Conservation (phyloP, 2,888 invertebrate genomes). For the Chymomyza amoena region DNA sequence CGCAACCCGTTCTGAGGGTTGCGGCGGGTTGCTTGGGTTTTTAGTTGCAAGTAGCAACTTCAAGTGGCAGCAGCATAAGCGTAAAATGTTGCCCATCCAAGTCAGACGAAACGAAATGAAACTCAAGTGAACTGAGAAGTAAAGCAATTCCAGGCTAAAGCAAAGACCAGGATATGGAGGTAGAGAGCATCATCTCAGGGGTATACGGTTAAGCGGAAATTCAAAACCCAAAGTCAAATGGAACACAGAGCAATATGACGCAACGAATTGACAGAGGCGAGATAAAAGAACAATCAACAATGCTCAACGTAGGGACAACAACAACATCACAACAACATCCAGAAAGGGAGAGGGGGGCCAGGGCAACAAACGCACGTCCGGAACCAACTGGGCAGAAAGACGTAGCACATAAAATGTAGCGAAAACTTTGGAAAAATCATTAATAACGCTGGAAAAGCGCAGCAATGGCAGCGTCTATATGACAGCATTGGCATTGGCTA, state of each 20-base stretch:
- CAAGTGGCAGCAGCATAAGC: background rate
- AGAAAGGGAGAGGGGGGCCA: conserved; percentile 23
- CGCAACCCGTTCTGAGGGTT: background rate
- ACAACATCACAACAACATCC: too few species aligned
- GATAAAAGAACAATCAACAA: conserved; percentile 75
- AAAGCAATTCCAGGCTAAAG: background rate
- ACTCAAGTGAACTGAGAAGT: background rate
- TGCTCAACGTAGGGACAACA: conserved; percentile 34
- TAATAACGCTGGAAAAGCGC: conserved; percentile 75
- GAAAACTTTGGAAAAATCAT: conserved; percentile 74
- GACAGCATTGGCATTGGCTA: conserved; percentile 50
- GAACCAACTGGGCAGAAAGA: conserved; percentile 46
- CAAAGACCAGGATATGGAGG: background rate
- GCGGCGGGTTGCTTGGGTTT: too few species aligned
- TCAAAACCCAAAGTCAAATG: conserved; percentile 73
- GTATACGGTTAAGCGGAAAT: conserved; percentile 56
- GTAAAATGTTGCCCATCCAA: conserved; percentile 21
- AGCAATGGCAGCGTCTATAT: conserved; percentile 19
- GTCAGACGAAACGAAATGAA: conserved; percentile 25
- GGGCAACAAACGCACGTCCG: conserved; percentile 34
- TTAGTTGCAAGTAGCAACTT: conserved; percentile 26
- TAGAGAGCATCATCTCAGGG: conserved; percentile 33
- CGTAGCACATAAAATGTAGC: conserved; percentile 65
- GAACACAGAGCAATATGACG: conserved; percentile 67
- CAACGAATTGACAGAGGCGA: conserved; percentile 72